Evolutionary conservation across 2,888 invertebrate genomes (phyloP).

Genomic region (Chymomyza fuscimana): DNA sequence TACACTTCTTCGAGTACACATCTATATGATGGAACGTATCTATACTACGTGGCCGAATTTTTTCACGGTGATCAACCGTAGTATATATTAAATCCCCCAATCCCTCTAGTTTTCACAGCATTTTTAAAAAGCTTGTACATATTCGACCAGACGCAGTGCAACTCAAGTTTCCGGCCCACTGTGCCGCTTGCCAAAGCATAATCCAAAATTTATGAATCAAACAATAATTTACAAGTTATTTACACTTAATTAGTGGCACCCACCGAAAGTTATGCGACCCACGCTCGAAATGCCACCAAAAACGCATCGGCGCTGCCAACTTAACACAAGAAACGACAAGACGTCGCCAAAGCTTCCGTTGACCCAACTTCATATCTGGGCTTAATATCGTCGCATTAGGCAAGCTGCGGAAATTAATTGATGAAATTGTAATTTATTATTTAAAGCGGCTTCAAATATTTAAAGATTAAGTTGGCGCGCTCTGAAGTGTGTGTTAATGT

Average conservation of each 20-base stretch:
- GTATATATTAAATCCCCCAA: no score
- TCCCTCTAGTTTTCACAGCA: no score
- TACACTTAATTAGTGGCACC: slow-evolving; percentile 73
- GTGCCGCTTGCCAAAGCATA: neutral
- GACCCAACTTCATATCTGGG: neutral
- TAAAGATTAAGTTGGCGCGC: neutral
- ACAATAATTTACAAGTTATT: slow-evolving; percentile 66
- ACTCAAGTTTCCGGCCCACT: slow-evolving; percentile 23
- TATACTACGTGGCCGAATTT: no score
- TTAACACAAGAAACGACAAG: neutral
- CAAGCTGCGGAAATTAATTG: slow-evolving; percentile 62
- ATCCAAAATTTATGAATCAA: slow-evolving; percentile 65
- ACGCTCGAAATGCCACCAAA: neutral
- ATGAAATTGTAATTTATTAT: slow-evolving; percentile 66
- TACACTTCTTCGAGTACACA: no score
- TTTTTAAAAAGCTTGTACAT: no score
- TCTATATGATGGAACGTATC: no score
- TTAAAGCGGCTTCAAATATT: slow-evolving; percentile 34
- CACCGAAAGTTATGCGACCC: slow-evolving; percentile 34
- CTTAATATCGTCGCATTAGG: neutral
- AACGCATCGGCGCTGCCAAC: neutral
- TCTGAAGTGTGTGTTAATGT: slow-evolving; percentile 1
- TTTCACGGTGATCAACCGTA: no score
- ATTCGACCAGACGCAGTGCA: neutral
- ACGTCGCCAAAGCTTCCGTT: slow-evolving; percentile 8